Evolutionary conservation across 2,113 vertebrate species (phyloP), one percentile per base, ranked within the genome.

Genomic region (Ibidorhyncha struthersii): DNA sequence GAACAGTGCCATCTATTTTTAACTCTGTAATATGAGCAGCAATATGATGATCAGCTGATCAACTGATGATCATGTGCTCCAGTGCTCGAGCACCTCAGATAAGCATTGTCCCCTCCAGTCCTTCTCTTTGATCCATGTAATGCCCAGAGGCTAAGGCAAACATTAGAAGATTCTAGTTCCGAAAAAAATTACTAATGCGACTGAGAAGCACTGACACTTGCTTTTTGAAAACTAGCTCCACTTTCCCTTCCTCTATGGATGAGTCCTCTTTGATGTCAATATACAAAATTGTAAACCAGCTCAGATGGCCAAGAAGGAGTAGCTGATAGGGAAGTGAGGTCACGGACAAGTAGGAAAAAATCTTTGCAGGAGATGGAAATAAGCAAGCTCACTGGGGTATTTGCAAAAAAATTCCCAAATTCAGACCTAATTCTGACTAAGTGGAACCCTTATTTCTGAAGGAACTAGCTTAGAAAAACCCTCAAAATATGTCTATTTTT

Each of bases 251-350:
- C 41, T 84, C 32, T 67, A 14, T 22, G 29, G 29, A n/a, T 67
- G 22, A 92, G 45, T 79, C 9, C 43, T 77, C 18, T 36, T 66
- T 72, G 27, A 12, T 58, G n/a, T 41, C 7, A 2, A 21, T 47
- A 55, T 14, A n/a, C 10, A 79, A 62, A 23, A 59, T 78, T 86
- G 81, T 19, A 86, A 92, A 86, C 1, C 10, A 50, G 21, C 26
- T 88, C 38, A 47, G 4, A 55, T 66, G 0, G 0, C 13, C 9
- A 4, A 50, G 84, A 49, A 63, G 14, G 36, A 52, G 25, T 65
- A 41, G 36, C 22, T 52, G 32, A 40, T 49, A 16, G 38, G 18
- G 36, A 94, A 12, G 3, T 26, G 9, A n/a, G 18, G 12, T 66
- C 71, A 77, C 6, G 23, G 89, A 43, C 2, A 3, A 41, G 25